Base-by-base conservation (phyloP, 1,140 invertebrate species). In the Ooceraea biroi region DNA sequence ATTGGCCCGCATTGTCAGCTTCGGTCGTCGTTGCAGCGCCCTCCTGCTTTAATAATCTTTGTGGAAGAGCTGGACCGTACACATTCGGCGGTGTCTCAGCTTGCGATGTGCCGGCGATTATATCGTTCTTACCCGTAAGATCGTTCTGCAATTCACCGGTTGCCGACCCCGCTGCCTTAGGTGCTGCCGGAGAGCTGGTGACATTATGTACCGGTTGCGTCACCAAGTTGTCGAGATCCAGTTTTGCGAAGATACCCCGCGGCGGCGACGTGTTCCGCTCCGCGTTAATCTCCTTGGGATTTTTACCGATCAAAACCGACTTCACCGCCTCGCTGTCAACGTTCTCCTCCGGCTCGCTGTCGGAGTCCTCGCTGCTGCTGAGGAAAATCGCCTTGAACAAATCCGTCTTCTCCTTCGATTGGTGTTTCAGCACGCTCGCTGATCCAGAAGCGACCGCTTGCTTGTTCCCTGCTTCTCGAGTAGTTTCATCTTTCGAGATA, bases 201-300 rank as follows among this genome's bases (percentile, higher is more conserved):
- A 82, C 71, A 30, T 17, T 66, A 17, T 3, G 12, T 17, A 36
- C 85, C 12, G 88, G 22, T 25, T 60, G 48, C 1, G 48, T 48
- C 0, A 95, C 94, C 0, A 96, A 86, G 89, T 93, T 94, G 83
- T 96, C 96, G 14, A 97, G 95, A 93, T 97, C 96, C 27, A 97
- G 92, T 83, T 97, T 96, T 0, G 96, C 96, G 89, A 97, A 97
- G 71, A 97, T 97, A 1, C 97, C 97, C 82, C 96, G 94, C 0
- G 96, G 96, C 0, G 96, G 96, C 5, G 96, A 97, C 11, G 93
- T 95, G 77, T 97, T 97, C 69, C 96, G 95, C 84, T 96, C 92
- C 0, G 94, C 63, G 90, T 96, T 96, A 19, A 93, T 7, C n/a
- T 83, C 88, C 5, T 92, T 90, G 1, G 93, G 85, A 50, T 88